These are phyloP conservation scores for Lethenteron reissneri DNA, from an alignment of 2,113 vertebrate genomes.

Conservation along the genomic window DNA sequence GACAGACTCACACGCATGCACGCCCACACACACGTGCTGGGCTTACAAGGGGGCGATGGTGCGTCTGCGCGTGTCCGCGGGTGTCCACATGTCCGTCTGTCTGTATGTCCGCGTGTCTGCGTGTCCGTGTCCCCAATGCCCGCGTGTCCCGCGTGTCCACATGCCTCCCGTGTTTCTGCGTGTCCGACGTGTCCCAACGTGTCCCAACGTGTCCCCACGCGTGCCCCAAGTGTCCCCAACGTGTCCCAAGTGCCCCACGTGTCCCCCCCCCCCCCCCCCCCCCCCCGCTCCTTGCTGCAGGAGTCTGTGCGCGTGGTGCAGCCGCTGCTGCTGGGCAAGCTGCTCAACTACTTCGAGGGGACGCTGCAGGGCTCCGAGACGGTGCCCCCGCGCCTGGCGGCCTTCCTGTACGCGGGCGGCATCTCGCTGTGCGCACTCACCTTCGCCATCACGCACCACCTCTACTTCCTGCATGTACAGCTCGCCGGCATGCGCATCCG, in stretches of 20 bases:
- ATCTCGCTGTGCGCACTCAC: conserved; percentile 29
- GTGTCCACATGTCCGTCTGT: no score
- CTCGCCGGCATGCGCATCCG: conserved; percentile 55
- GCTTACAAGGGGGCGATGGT: no score
- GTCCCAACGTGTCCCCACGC: not conserved
- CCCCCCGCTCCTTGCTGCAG: conserved; percentile 20
- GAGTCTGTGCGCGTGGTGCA: conserved; percentile 46
- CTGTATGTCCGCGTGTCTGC: no score
- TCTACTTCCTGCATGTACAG: conserved; percentile 62
- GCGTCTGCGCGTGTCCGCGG: no score
- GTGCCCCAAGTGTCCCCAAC: not conserved
- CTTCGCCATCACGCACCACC: conserved; percentile 41
- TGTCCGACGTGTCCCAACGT: no score
- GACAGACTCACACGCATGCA: no score
- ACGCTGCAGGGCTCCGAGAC: conserved; percentile 9
- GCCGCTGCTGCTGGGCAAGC: conserved; percentile 48
- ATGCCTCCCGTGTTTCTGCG: no score
- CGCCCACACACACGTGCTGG: no score
- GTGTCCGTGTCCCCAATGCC: no score
- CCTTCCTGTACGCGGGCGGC: conserved; percentile 27
- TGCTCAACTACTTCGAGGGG: conserved; percentile 52
- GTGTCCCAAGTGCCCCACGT: not conserved
- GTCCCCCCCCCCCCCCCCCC: not conserved
- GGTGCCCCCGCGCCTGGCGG: conserved; percentile 15
- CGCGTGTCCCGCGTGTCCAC: no score